Base-by-base conservation (phyloP, 2,888 invertebrate genomes). In the Drosophila atripex region DNA sequence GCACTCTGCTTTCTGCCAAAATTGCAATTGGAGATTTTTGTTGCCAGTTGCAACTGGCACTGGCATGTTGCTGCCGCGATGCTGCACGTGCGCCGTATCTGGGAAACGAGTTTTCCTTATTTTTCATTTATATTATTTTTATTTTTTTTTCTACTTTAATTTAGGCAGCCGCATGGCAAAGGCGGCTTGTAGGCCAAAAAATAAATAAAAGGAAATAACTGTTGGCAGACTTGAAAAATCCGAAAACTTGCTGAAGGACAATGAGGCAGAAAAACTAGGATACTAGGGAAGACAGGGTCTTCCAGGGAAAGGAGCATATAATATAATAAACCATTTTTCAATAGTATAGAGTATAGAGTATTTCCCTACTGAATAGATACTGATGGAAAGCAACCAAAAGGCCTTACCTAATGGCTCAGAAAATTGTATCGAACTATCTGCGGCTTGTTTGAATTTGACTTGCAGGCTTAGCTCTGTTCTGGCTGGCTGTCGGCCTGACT, bases 381-480 rank as follows among this genome's bases (percentile, higher is more conserved):
- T 18, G 3, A 5, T 5, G 4, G 21, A 23, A 23, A 23, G 21
- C 21, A 23, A 23, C 21, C 21, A 23, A 23, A 23, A 23, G 21
- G 21, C 21, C 21, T 23, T 23, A 23, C 3, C 21, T 23, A 23
- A 47, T 79, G 57, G 38, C 59, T 72, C 43, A 47, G 69, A 65
- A 78, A 80, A 74, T 78, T 76, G 73, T 75, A 73, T 78, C 77
- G 77, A 85, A 80, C 77, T 80, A 85, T 85, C 73, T 80, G 69
- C 72, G 79, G 78, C 85, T 78, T 73, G 71, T 85, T 78, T 78
- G 54, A 75, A 69, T 85, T 74, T 77, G 50, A 78, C 78, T 85
- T 71, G 71, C 75, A 59, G 66, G 39, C 39, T 41, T n/a, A 66
- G 75, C 68, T 61, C 53, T 52, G 69, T 59, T 41, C 55, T 28